A percentile compares a stretch with the other conserved stretches of the same genome.
These are phyloP conservation scores for Coleophora deauratella DNA, from an alignment of 2,888 invertebrate species.

Conservation along the genomic window DNA sequence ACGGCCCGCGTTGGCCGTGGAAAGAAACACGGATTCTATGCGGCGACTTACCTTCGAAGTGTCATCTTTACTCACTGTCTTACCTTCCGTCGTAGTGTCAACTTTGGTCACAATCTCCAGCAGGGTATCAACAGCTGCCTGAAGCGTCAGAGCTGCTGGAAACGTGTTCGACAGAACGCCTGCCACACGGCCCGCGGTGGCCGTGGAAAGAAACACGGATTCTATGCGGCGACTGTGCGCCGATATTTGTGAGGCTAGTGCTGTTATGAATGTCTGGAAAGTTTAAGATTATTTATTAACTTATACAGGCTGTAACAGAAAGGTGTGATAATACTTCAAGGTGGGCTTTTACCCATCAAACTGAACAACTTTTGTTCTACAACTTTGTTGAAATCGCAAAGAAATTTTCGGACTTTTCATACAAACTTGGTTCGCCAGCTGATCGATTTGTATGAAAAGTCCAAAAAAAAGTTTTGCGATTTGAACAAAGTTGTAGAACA, in stretches of 20 bases:
- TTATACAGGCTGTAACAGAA: no score
- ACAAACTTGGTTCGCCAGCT: no score
- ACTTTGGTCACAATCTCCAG: constrained; percentile 28
- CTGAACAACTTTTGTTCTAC: no score
- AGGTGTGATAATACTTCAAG: no score
- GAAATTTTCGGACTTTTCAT: no score
- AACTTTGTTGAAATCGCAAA: no score
- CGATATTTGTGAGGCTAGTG: constrained; percentile 32
- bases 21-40: constrained; percentile 42
- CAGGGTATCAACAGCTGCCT: constrained; percentile 32
- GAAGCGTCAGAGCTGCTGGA: constrained; percentile 44
- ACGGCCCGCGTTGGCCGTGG: constrained; percentile 26
- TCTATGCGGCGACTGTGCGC: constrained; percentile 49
- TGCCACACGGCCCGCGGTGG: constrained; percentile 23
- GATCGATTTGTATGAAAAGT: no score
- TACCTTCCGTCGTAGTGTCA: not conserved
- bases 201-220: constrained; percentile 30
- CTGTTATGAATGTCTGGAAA: constrained; percentile 37
- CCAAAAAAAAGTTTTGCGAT: no score
- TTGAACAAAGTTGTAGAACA: no score
- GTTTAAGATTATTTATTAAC: not conserved
- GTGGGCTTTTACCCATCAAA: no score
- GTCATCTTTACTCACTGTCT: no score
- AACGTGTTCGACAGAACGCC: constrained; percentile 48
- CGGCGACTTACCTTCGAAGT: no score